These are phyloP conservation scores for Acrocephalus kingi DNA, from an alignment of 2,113 vertebrate genomes.

Conservation along the genomic window DNA sequence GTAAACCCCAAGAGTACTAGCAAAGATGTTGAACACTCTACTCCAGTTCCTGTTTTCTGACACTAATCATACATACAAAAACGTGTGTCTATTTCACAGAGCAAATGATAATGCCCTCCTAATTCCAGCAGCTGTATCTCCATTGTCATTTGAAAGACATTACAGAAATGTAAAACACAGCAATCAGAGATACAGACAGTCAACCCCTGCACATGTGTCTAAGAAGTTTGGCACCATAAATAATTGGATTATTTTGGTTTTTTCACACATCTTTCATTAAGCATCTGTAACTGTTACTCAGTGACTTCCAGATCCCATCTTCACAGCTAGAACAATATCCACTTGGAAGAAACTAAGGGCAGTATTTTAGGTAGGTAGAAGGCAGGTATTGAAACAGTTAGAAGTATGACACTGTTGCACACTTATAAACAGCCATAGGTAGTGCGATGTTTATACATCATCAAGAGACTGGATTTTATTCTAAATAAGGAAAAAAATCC, in stretches of 20 bases:
- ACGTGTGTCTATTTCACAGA: background rate
- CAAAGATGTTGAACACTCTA: background rate
- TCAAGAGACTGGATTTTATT: background rate
- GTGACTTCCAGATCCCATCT: background rate
- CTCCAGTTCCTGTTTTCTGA: background rate
- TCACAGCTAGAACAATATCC: background rate
- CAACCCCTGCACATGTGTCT: background rate
- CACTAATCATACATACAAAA: background rate
- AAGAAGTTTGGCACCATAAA: background rate
- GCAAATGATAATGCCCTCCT: background rate
- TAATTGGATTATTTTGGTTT: background rate
- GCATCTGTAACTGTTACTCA: background rate
- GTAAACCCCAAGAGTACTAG: conserved; percentile 18
- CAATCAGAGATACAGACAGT: background rate
- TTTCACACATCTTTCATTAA: background rate
- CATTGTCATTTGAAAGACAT: background rate
- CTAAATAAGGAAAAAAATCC: background rate
- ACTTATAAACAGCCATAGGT: background rate
- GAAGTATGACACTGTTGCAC: background rate
- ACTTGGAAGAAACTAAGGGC: background rate
- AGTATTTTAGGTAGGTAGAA: background rate
- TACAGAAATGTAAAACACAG: background rate
- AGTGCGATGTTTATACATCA: background rate
- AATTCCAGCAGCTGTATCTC: background rate
- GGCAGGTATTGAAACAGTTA: background rate